Percentiles rank a stretch among this genome's conserved stretches.
These are phyloP conservation scores for Zosterops borbonicus DNA, from an alignment of 2,113 vertebrate species.

Conservation along the genomic window DNA sequence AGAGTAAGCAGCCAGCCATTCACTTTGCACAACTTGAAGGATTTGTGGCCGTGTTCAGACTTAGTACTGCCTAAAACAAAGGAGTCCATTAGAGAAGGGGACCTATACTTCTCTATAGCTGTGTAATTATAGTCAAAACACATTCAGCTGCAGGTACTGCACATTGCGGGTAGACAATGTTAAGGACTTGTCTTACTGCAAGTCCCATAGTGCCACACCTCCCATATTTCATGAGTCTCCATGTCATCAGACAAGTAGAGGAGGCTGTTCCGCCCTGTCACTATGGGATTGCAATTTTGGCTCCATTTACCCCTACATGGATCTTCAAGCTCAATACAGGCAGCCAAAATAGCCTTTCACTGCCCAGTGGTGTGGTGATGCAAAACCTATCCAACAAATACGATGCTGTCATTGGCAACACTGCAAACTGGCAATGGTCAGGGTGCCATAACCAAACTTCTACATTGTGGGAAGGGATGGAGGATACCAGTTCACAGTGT, in stretches of 20 bases:
- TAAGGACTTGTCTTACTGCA: background rate
- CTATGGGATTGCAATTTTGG: background rate
- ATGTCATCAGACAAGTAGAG: background rate
- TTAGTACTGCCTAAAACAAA: background rate
- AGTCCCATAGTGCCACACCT: background rate
- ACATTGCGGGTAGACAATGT: background rate
- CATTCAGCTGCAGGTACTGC: background rate
- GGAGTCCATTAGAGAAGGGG: background rate
- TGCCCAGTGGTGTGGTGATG: no score
- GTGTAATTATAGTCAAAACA: background rate
- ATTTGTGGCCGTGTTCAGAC: rapidly evolving
- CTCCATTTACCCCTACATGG: background rate
- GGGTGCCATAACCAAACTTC: background rate
- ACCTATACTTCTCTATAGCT: background rate
- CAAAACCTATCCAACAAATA: background rate
- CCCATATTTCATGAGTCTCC: background rate
- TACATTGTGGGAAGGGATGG: background rate
- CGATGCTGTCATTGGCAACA: background rate
- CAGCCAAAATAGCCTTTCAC: background rate
- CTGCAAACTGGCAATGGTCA: background rate
- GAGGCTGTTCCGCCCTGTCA: background rate
- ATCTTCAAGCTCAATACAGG: background rate
- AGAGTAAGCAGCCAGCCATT: background rate
- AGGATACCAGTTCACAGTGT: background rate
- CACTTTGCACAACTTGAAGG: background rate